phyloP scores from a whole-genome alignment of 2,888 invertebrate genomes.

The Schrankia costaestrigalis region DNA sequence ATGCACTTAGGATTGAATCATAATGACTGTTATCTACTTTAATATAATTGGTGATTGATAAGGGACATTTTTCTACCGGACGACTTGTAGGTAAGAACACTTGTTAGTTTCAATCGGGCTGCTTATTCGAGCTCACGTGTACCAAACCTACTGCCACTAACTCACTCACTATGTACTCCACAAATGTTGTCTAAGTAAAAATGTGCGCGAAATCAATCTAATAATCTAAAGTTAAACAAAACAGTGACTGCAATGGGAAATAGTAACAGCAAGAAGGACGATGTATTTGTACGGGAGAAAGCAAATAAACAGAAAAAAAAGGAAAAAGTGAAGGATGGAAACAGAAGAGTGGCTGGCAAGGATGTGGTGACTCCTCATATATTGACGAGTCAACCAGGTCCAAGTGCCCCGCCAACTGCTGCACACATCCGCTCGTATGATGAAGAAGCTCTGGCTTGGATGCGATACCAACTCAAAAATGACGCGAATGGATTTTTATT shows the following conservation, averaged over 20 bases:
- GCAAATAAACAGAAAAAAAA: constrained; percentile 61
- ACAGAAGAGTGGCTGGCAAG: constrained; percentile 49
- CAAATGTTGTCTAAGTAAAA: too few species aligned
- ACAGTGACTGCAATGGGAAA: constrained; percentile 57
- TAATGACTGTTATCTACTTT: constrained; percentile 47
- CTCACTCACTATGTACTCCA: too few species aligned
- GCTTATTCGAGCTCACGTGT: constrained; percentile 32
- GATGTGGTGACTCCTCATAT: constrained; percentile 41
- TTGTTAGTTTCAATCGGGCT: constrained; percentile 48
- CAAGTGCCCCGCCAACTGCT: constrained; percentile 44
- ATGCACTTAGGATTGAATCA: too few species aligned
- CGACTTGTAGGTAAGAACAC: constrained; percentile 38
- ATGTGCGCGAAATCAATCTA: constrained; percentile 31
- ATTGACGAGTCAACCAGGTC: constrained; percentile 35
- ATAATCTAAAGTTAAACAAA: too few species aligned
- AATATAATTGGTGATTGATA: constrained; percentile 56
- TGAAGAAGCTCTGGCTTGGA: constrained; percentile 74
- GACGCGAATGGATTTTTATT: constrained; percentile 86
- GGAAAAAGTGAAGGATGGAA: constrained; percentile 48
- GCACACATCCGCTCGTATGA: constrained; percentile 66
- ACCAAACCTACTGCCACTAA: too few species aligned
- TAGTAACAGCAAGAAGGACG: constrained; percentile 64
- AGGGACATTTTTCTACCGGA: constrained; percentile 44
- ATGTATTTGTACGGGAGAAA: constrained; percentile 65
- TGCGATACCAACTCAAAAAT: constrained; percentile 81